Base-by-base conservation (phyloP, 2,797 vertebrate genomes). In the Natrix natrix region DNA sequence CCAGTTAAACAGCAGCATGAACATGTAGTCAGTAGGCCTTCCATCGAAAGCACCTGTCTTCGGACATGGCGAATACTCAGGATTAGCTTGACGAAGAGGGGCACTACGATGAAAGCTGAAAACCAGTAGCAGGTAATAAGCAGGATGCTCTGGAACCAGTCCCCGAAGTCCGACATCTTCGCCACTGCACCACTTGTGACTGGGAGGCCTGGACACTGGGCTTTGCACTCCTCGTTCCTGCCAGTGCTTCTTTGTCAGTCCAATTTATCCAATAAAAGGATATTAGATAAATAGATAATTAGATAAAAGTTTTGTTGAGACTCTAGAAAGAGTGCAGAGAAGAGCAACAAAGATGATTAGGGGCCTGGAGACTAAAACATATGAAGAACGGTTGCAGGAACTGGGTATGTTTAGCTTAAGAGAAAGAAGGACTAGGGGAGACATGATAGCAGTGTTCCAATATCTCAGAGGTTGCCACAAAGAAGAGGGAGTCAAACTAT, bases 1-100 rank as follows among this genome's bases (percentile, higher is more conserved):
- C 99, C 99, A 99, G 97, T 99, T 99, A 97, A 99, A 99, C n/a
- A 99, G 94, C 63, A 99, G 98, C 99, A 99, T 99, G 93, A 99
- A 98, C 99, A 99, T 99, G 93, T 99, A 99, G 97, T 99, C 99
- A 57, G 99, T 99, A 52, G 99, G 98, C 97, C 98, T 98, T 96
- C 98, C 98, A 97, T 99, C 98, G 96, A 99, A 99, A 91, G 98
- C 98, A 99, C 99, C 99, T 97, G 99, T 99, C 98, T 99, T 99
- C 87, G 99, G 98, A 92, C 99, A 98, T 66, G 98, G 97, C 4
- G 99, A 99, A 98, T 99, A 99, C 69, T 99, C 78, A 99, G 96
- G 92, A 99, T 98, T 0, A 99, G 97, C 96, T 98, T 99, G 93
- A 98, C 99, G 57, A 99, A 95, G 0, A 99, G 96, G 22, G 99